Conservation (phyloP, 2,113 vertebrate species). For the Alethe castanea region DNA sequence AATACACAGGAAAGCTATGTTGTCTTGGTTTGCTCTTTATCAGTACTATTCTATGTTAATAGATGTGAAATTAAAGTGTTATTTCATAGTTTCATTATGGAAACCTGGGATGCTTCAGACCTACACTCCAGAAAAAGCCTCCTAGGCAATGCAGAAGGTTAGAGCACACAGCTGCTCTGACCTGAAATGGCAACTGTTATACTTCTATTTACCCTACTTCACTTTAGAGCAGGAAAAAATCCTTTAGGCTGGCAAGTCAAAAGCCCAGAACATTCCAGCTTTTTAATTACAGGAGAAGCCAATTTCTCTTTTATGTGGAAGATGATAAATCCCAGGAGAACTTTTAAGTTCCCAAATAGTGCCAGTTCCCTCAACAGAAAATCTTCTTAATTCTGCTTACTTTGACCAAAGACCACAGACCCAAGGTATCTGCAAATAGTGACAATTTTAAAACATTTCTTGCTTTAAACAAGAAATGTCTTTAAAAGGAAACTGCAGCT, state of each 20-base stretch:
- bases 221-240: not conserved
- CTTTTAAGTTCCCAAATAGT: not conserved
- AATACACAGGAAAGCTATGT: not conserved
- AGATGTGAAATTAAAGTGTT: not conserved
- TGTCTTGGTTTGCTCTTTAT: not conserved
- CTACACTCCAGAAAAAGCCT: not conserved
- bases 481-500: not conserved
- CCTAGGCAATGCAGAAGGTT: not conserved
- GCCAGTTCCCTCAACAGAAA: not conserved
- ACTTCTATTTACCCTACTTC: not conserved
- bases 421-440: not conserved
- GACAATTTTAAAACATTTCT: not conserved
- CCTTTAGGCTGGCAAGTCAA: not conserved
- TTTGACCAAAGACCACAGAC: not conserved
- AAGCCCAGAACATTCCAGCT: not conserved
- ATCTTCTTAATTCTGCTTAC: not conserved
- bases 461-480: not conserved
- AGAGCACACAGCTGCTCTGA: not conserved
- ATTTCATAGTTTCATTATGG: not conserved
- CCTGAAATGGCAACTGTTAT: not conserved
- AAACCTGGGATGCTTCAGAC: not conserved
- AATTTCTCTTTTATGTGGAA: not conserved
- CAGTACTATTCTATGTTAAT: not conserved
- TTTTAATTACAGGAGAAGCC: not conserved
- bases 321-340: not conserved